A percentile compares a stretch with the other conserved stretches of the same genome.
Conservation (phyloP, 2,113 vertebrate genomes). For the Thinocorus orbignyianus region DNA sequence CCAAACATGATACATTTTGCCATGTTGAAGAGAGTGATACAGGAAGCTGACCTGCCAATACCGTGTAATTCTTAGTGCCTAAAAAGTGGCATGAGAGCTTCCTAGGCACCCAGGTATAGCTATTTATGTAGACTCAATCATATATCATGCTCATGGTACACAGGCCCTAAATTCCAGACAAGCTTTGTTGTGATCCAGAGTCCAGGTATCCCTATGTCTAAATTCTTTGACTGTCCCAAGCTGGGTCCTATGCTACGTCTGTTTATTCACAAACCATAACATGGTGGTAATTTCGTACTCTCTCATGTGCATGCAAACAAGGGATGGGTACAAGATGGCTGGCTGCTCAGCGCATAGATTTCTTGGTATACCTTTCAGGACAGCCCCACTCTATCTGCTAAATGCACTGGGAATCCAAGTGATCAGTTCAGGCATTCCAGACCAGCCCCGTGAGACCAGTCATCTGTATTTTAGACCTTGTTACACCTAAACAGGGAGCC, state of each 20-base stretch:
- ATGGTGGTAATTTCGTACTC: fast-evolving
- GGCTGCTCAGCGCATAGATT: background rate
- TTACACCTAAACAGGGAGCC: background rate
- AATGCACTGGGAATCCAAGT: background rate
- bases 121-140: background rate
- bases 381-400: background rate
- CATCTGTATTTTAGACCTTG: background rate
- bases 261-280: background rate
- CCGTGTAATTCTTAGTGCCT: background rate
- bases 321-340: background rate
- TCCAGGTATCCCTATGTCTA: background rate
- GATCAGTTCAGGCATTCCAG: background rate
- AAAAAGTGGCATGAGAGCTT: background rate
- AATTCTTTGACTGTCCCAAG: background rate
- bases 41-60: background rate
- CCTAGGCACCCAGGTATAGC: background rate
- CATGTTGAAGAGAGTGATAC: background rate
- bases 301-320: background rate
- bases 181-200: background rate
- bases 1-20: background rate
- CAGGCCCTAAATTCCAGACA: background rate
- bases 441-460: background rate
- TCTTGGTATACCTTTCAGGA: background rate
- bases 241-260: background rate
- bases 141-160: fast-evolving